Base-by-base conservation (phyloP, 23 tunicate species). In the Corella eumyota region DNA sequence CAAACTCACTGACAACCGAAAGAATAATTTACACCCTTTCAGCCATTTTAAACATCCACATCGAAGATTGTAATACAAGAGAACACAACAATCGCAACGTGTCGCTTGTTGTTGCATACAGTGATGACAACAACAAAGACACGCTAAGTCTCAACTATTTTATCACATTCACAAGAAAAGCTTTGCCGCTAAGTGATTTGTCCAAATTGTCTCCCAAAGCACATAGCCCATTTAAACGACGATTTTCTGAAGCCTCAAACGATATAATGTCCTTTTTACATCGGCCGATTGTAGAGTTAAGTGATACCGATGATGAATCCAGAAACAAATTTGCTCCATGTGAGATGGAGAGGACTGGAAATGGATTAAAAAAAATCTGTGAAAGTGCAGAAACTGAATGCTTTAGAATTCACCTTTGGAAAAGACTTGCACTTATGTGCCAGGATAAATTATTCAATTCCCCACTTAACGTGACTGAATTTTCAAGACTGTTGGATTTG, bases 401-500 rank as follows among this genome's bases (percentile, higher is more conserved):
- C 50, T 75, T 66, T 30, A 66, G 82, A 0, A 47, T 36, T 27
- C 38, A 65, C 17, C 47, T 75, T 37, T 75, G 82, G 82, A 36
- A 66, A 21, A 66, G 55, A 45, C 45, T 75, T 13, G 49, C 33
- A 32, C 68, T 34, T 22, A 27, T 49, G 33, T 72, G 78, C 78
- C 58, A 61, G 25, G 78, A 72, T 7, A 72, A 72, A 31, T 34
- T 2, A 4, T 72, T n/a, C 23, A 53, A 34, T 1, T 61, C 34
- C 20, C 4, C 68, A 19, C 30, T 72, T 2, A 24, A 60, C 0
- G 32, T 19, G 17, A 24, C 37, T 6, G 82, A 75, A 44, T 75
- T 66, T 58, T 28, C 32, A 33, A 65, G 37, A 28, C 56, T 75
- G 3, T 23, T 56, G 4, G 34, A 66, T 3, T 24, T 66, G 57